Evolutionary conservation across 1,140 invertebrate species (phyloP).

Genomic region (Sarcophaga bullata): DNA sequence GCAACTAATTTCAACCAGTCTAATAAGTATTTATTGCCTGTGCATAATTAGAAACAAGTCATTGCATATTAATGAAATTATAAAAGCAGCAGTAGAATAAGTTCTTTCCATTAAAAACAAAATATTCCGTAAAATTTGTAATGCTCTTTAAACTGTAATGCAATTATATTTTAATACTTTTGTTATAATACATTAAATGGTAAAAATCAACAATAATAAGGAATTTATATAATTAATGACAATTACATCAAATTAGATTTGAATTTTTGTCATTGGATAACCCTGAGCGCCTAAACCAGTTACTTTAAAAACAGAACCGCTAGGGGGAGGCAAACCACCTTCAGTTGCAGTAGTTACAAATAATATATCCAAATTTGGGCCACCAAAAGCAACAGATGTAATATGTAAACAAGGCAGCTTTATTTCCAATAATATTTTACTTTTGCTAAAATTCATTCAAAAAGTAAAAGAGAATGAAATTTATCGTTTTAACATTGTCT

Average conservation of each 20-base stretch:
- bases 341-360: conserved; percentile 79
- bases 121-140: too few species aligned
- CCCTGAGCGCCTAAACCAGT: conserved; percentile 74
- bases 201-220: too few species aligned
- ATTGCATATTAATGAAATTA: too few species aligned
- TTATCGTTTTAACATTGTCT: not conserved
- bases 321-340: conserved; percentile 70
- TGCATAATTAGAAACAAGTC: too few species aligned
- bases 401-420: conserved; percentile 74
- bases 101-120: too few species aligned
- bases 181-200: too few species aligned
- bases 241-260: conserved; percentile 27
- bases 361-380: conserved; percentile 76
- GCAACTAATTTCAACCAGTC: too few species aligned
- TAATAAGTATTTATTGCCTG: too few species aligned
- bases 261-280: conserved; percentile 53
- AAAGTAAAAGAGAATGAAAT: not conserved
- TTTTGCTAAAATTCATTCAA: conserved; percentile 49
- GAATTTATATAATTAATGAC: not conserved
- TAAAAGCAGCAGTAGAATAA: too few species aligned
- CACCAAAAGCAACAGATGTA: conserved; percentile 85
- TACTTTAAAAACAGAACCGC: conserved; percentile 78
- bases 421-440: conserved; percentile 59
- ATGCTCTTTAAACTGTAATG: too few species aligned
- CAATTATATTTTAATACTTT: too few species aligned